Base-by-base conservation (phyloP, 2,797 vertebrate species). In the Acestrorhynchus altus region DNA sequence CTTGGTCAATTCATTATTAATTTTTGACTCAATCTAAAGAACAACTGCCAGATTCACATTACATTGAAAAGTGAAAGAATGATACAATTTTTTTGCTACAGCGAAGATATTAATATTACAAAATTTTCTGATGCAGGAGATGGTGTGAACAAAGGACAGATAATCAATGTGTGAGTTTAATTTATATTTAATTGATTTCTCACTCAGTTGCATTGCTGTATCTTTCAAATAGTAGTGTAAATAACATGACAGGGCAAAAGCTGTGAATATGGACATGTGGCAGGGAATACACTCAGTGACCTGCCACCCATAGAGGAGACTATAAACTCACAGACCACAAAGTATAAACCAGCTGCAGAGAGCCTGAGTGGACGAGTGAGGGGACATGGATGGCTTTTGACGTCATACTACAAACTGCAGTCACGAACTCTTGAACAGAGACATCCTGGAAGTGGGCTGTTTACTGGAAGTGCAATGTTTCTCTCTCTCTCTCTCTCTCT, bases 401-500 rank as follows among this genome's bases (percentile, higher is more conserved):
- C 16, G 28, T 60, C 57, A 60, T 35, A 31, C 57, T 9, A 10
- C 57, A 35, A 60, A 60, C 39, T 89, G 86, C 72, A 20, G 89
- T 86, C 85, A 84, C 89, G 88, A 92, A 91, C 91, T 92, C 84
- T 85, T 89, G 87, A 92, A 91, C 79, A 86, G 86, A 88, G 77
- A 81, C 77, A 78, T 74, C 63, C 1, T 68, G 80, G 47, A 75
- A 81, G 59, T 2, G 35, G 71, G 74, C 84, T 83, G 88, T 40
- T 26, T 31, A 35, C 31, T n/a, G n/a, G n/a, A n/a, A n/a, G n/a
- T n/a, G n/a, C n/a, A n/a, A 72, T 82, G 76, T 72, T 73, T 74
- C 78, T 85, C 56, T 64, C 40, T 63, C 72, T 84, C 65, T 78
- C 6, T 24, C 9, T 16, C 13, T 1, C 2, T 57, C 28, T 57